Evolutionary conservation across 2,888 invertebrate genomes (phyloP), one percentile per base, ranked within the genome.

Genomic region (Thalpophila matura): DNA sequence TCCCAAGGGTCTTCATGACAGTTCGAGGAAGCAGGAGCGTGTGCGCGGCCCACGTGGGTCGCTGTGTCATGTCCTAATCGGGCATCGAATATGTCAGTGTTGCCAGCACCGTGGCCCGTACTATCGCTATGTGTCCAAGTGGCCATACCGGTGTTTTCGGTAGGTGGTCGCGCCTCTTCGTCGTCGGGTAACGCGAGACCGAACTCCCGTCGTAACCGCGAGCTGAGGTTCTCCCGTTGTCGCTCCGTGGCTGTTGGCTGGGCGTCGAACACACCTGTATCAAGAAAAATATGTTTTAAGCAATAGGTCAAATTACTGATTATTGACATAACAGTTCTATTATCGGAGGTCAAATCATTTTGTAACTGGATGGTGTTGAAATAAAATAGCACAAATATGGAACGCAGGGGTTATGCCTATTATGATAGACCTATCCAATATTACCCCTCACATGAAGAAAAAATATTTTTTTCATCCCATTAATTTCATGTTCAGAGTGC

Each of bases 141-240:
- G 45, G 46, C 27, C 81, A 78, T 84, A 84, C 85, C 86, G 71
- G 84, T 60, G 65, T 79, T 61, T 35, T 87, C 86, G 77, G 90
- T 88, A 87, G 96, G 95, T 87, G 92, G 95, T 88, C 96, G 93
- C 72, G 95, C 94, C 83, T 96, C 96, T 76, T 97, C 96, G 85
- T 97, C 97, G 62, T 97, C 96, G 20, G 96, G 95, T 64, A 97
- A 90, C 68, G 97, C 96, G 55, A 97, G 95, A 29, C 98, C 98
- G 91, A 98, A 98, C 87, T 97, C 98, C 71, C 97, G 96, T 80
- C 97, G 96, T 73, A 99, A 95, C 77, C 99, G 96, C 85, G 98
- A 97, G 76, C 98, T 98, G 56, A 98, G 96, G 92, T 97, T 98
- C 92, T 98, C 98, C 74, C 98, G 96, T 85, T 98, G 98, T 50